Conservation (phyloP, 2,797 vertebrate species). For the Garrulus glandarius region DNA sequence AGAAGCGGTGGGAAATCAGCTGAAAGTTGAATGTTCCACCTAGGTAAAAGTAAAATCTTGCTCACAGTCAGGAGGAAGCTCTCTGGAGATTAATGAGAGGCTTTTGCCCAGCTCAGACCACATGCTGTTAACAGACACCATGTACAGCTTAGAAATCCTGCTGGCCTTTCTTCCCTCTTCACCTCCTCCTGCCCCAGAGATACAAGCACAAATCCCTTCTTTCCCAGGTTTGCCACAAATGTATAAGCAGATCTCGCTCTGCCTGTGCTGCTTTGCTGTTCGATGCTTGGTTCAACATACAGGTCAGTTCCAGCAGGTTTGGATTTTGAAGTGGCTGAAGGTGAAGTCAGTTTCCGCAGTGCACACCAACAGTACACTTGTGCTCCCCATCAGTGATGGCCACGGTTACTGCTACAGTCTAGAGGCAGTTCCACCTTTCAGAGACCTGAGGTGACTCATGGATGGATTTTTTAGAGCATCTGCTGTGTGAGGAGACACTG, state of each 20-base stretch:
- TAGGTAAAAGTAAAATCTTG: not conserved
- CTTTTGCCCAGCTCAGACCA: not conserved
- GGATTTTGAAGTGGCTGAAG: not conserved
- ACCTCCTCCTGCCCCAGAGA: not conserved
- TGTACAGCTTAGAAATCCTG: not conserved
- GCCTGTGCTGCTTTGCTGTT: not conserved
- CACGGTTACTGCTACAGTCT: not conserved
- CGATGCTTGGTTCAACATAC: not conserved
- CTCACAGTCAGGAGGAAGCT: not conserved
- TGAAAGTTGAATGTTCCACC: not conserved
- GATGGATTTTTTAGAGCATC: not conserved
- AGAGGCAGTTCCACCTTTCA: not conserved
- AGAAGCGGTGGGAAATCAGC: not conserved
- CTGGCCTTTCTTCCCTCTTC: not conserved
- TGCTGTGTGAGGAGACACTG: not conserved
- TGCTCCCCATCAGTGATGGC: rapidly evolving
- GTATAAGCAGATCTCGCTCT: not conserved
- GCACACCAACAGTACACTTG: rapidly evolving
- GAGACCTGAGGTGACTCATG: not conserved
- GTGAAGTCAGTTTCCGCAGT: not conserved
- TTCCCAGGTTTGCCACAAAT: not conserved
- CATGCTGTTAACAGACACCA: not conserved
- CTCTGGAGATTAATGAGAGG: not conserved
- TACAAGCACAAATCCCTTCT: not conserved
- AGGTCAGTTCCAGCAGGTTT: not conserved